Evolutionary conservation across 1,140 invertebrate genomes (phyloP), one percentile per base, ranked within the genome.

Genomic region (Drosophila pseudoobscura): DNA sequence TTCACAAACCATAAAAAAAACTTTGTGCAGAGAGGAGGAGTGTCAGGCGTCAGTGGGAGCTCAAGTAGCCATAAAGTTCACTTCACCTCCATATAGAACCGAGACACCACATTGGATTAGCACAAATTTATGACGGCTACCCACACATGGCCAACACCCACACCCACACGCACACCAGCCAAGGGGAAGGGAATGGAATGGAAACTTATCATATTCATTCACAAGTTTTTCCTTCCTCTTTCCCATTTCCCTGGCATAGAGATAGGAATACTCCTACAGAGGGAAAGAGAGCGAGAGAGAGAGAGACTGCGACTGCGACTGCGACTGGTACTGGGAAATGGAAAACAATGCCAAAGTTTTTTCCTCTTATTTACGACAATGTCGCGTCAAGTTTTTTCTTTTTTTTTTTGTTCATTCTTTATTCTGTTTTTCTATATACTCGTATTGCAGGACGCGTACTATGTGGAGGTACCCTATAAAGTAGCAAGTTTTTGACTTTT

Each of bases 141-240:
- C 26, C 57, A 22, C 45, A 70, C 47, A 64, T 63, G 70, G 54
- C 70, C 64, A 78, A 50, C 56, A 65, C 56, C 39, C 55, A 58
- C 53, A 51, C 24, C 24, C 24, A 4, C 4, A 24, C 24, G 3
- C 24, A 24, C 24, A 26, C 41, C 41, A 20, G 43, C 15, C 4
- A 11, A 13, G 43, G 29, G 7, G 24, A 47, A 52, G 11, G 24
- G 47, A 60, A 41, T 43, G 35, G 17, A 53, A 61, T 58, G 68
- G 56, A 78, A 85, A 85, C 82, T 85, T 87, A 82, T 88, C 83
- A 82, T 88, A 87, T 87, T 85, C 82, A 85, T 85, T 82, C 78
- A 78, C 82, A 87, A 82, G 58, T 87, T 76, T 53, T 39, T 47
- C 6, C 26, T 20, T 44, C 22, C 6, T 43, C 20, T 35, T 51